Conservation (phyloP, 1,140 invertebrate species). For the Archivesica marissinica region DNA sequence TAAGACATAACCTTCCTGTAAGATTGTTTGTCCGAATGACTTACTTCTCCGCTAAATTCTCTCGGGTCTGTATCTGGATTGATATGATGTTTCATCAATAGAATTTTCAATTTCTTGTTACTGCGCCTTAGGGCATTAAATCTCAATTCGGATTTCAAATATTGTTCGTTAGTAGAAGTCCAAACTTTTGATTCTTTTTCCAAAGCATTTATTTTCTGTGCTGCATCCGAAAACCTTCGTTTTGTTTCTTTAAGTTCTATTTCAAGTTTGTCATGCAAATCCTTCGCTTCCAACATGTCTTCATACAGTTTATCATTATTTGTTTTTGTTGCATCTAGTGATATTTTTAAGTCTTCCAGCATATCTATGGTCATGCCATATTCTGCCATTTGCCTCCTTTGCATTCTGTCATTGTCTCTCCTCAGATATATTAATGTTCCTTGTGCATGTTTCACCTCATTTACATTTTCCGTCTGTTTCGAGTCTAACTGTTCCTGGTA, state of each 20-base stretch:
- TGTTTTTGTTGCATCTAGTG: constrained; percentile 10
- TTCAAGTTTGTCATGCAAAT: constrained; percentile 53
- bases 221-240: constrained; percentile 9
- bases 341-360: constrained; percentile 22
- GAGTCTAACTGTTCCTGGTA: constrained; percentile 25
- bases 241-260: constrained; percentile 33
- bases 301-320: constrained; percentile 45
- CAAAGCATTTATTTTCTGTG: constrained; percentile 17
- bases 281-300: constrained; percentile 43
- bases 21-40: constrained; percentile 7
- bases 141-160: constrained; percentile 22
- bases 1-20: neutral
- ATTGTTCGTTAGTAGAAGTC: neutral
- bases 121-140: constrained; percentile 5
- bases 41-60: constrained; percentile 26
- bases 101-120: constrained; percentile 38
- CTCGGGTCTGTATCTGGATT: constrained; percentile 30
- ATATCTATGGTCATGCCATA: constrained; percentile 48
- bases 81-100: constrained; percentile 47
- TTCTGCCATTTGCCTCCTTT: constrained; percentile 31
- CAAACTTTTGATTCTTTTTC: constrained; percentile 41
- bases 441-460: constrained; percentile 21
- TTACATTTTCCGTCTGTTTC: constrained; percentile 38
- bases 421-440: constrained; percentile 17
- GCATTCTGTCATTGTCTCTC: constrained; percentile 50